phyloP scores from a whole-genome alignment of 1,140 invertebrate species.

The Heliconius melpomene region DNA sequence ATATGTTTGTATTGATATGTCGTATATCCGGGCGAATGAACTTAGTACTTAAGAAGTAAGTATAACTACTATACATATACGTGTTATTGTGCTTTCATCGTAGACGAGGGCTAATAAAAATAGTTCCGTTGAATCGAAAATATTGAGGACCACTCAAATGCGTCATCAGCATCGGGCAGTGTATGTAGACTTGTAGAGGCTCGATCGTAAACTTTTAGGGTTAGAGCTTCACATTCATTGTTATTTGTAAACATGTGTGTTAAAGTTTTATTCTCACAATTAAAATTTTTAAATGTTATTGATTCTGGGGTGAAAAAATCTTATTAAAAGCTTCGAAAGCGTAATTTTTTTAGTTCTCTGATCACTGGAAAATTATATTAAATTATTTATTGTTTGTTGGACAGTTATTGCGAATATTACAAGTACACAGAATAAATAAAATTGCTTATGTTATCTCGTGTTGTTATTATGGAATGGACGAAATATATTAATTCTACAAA shows the following conservation, averaged over 20 bases:
- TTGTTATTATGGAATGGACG: too few relatives aligned
- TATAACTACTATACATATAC: background rate
- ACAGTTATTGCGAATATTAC: too few relatives aligned
- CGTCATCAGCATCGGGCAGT: constrained; percentile 65
- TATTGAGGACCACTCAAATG: constrained; percentile 68
- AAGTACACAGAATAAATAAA: too few relatives aligned
- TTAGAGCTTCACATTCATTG: background rate
- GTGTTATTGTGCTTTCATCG: constrained; percentile 23
- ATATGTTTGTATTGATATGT: too few relatives aligned
- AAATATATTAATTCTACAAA: background rate
- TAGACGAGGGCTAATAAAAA: constrained; percentile 49
- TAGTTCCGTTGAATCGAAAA: constrained; percentile 57
- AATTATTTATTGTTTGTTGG: background rate
- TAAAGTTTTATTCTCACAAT: background rate
- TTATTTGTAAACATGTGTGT: background rate
- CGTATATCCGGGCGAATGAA: background rate
- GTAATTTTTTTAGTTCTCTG: too few relatives aligned
- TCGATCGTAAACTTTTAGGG: constrained; percentile 61
- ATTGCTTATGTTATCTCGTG: too few relatives aligned
- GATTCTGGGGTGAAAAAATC: too few relatives aligned
- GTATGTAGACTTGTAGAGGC: constrained; percentile 41
- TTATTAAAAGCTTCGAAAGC: too few relatives aligned
- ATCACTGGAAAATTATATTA: background rate
- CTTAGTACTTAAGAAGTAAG: background rate
- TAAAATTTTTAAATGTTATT: background rate